A percentile compares a stretch with the other conserved stretches of the same genome.
Evolutionary conservation across 2,888 invertebrate genomes (phyloP).

Genomic region (Merodon equestris): DNA sequence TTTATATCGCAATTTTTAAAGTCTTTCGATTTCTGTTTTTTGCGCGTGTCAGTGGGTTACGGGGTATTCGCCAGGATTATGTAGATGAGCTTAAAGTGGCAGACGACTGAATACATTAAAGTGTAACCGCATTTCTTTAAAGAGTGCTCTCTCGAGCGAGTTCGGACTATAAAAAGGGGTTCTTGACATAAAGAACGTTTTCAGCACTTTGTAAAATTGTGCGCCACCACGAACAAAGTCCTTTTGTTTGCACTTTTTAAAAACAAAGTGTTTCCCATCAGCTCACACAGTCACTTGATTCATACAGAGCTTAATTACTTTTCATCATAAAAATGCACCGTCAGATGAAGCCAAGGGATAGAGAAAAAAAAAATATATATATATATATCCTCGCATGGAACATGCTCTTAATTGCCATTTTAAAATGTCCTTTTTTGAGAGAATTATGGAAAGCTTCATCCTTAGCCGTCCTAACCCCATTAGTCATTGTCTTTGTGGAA

Average conservation of each 20-base stretch:
- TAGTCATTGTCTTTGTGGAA: slow-evolving; percentile 22
- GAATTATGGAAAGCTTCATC: slow-evolving; percentile 20
- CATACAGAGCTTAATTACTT: slow-evolving; percentile 24
- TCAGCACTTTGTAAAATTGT: no score
- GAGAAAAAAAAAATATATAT: not conserved
- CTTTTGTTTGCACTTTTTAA: slow-evolving; percentile 21
- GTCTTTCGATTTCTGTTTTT: slow-evolving; percentile 7
- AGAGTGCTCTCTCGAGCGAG: no score
- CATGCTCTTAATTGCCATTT: slow-evolving; percentile 54
- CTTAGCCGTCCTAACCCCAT: not conserved
- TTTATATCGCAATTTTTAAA: slow-evolving; percentile 54
- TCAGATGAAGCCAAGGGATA: not conserved
- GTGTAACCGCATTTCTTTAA: no score
- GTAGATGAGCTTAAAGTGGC: slow-evolving; percentile 1
- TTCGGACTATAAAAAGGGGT: no score
- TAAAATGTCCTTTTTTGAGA: slow-evolving; percentile 19
- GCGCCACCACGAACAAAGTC: no score
- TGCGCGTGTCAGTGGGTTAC: not conserved
- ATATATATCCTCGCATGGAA: slow-evolving; percentile 24
- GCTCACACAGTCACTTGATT: slow-evolving; percentile 44
- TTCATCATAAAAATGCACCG: slow-evolving; percentile 28
- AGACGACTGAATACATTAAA: not conserved
- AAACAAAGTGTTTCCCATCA: slow-evolving; percentile 39
- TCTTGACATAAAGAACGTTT: no score
- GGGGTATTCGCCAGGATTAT: slow-evolving; percentile 5